A percentile compares a stretch with the other conserved stretches of the same genome.
These are phyloP conservation scores for Pagrus major DNA, from an alignment of 2,113 vertebrate genomes.

Conservation along the genomic window DNA sequence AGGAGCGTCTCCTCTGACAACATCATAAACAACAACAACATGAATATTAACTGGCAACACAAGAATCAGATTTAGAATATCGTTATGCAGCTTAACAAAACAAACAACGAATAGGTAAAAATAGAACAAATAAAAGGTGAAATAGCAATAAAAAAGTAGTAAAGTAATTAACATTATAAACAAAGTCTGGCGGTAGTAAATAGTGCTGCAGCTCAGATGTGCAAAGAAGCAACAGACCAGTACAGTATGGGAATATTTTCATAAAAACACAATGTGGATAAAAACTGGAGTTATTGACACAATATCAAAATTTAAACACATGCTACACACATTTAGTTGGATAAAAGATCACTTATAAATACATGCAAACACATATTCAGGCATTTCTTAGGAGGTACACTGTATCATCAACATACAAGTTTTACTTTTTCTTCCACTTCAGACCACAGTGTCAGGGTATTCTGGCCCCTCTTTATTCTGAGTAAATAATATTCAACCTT, in stretches of 20 bases:
- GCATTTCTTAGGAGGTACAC: neutral
- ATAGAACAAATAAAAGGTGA: no score
- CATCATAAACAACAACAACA: neutral
- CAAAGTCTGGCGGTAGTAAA: no score
- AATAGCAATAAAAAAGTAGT: no score
- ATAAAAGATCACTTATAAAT: neutral
- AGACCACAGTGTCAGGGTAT: neutral
- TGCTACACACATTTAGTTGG: neutral
- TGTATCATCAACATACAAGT: neutral
- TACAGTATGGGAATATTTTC: no score
- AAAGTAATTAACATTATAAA: no score
- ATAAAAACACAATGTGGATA: no score
- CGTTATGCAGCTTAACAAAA: no score
- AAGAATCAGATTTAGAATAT: no score
- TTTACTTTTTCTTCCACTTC: neutral
- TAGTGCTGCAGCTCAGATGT: no score
- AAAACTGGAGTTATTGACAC: no score
- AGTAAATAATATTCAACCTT: neutral
- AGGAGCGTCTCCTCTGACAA: neutral
- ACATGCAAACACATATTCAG: neutral
- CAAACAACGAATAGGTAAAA: no score
- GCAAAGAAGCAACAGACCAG: no score
- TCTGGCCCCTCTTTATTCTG: neutral
- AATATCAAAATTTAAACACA: neutral
- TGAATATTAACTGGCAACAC: neutral